Evolutionary conservation across 2,113 vertebrate species (phyloP).

Genomic region (Scytalopus superciliaris): DNA sequence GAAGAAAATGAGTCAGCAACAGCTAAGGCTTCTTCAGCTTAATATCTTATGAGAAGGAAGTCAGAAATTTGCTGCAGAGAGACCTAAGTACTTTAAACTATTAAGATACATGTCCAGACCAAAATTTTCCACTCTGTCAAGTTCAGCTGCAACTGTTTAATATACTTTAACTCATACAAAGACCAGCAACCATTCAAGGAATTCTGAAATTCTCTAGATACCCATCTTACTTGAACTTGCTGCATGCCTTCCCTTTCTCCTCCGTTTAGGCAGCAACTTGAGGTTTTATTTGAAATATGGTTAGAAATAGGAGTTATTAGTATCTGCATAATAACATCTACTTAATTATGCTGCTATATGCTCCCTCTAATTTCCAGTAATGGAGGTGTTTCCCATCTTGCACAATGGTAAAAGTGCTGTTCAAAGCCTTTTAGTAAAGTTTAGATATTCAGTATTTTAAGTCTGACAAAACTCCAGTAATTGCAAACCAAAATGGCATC

Average conservation of each 20-base stretch:
- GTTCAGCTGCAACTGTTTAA: not conserved
- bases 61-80: not conserved
- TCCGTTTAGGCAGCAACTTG: not conserved
- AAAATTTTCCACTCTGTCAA: slow-evolving; percentile 32
- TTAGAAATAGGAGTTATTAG: not conserved
- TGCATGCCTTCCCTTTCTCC: not conserved
- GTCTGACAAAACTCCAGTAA: not conserved
- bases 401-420: not conserved
- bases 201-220: not conserved
- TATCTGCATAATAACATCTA: not conserved
- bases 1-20: slow-evolving; percentile 31
- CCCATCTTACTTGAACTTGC: not conserved
- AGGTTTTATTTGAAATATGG: not conserved
- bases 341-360: not conserved
- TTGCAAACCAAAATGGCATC: fast-evolving
- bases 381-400: not conserved
- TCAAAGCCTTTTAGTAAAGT: not conserved
- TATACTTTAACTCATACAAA: not conserved
- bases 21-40: not conserved
- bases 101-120: not conserved
- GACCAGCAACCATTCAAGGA: not conserved
- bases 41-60: slow-evolving; percentile 13
- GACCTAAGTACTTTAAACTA: slow-evolving; percentile 37
- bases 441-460: not conserved
- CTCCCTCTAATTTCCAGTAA: not conserved